Evolutionary conservation across 1,140 invertebrate genomes (phyloP), one percentile per base, ranked within the genome.

Genomic region (Macrotrachela quadricornifera): DNA sequence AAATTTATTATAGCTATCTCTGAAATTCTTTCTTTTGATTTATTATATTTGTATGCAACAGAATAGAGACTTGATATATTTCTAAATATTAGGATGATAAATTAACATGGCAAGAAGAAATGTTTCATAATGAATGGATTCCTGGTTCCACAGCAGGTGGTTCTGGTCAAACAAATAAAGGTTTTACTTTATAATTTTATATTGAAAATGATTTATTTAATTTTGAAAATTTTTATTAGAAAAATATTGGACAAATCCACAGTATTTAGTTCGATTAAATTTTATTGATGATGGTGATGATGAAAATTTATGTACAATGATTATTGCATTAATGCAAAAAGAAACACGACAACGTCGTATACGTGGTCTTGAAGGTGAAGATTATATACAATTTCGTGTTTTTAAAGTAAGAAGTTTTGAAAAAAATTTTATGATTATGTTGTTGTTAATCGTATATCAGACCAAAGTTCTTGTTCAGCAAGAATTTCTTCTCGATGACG

Each of bases 91-190:
- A 30, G 21, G 21, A 30, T 30, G 21, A 30, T 8, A 30, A 30
- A 30, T 4, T 30, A 30, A 30, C 21, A 30, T 30, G 21, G 21
- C 2, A 30, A 30, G 21, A 30, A 30, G 8, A 2, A 4, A 30
- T 30, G 37, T 55, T 50, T 44, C 41, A 55, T 50, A 48, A 48
- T 9, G 54, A 45, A 50, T 55, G 54, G 54, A 16, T 30, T 37
- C 45, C n/a, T 36, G 54, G 54, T 17, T 36, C 48, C 10, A 41
- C 54, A 13, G 54, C 54, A 10, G 54, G 54, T 21, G 54, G 54
- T 11, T 50, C 36, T 55, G 54, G 54, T 50, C 48, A 55, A 50
- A 39, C 18, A 17, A 9, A 17, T 37, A 38, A 50, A 15, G 21
- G 21, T 30, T 30, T n/a, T 30, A 30, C 8, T 30, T 30, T 30